Evolutionary conservation across 2,797 vertebrate genomes (phyloP).

Genomic region (Prunella strophiata): DNA sequence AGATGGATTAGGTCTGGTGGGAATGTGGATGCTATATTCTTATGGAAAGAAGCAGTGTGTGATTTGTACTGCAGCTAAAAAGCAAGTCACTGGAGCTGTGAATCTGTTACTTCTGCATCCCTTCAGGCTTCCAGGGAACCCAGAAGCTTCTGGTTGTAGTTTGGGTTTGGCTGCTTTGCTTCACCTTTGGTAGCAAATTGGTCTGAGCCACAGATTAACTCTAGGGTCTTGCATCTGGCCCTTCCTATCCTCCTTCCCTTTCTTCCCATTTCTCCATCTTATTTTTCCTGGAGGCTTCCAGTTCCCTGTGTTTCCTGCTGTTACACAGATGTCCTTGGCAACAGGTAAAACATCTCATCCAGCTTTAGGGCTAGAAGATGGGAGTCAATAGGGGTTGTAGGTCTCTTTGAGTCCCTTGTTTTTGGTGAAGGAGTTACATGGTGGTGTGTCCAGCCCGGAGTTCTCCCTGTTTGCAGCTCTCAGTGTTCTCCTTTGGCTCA

Average conservation of each 20-base stretch:
- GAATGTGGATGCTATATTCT: neutral
- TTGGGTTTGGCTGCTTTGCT: neutral
- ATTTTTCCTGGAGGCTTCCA: neutral
- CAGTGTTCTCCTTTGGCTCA: neutral
- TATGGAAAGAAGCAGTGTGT: rapidly evolving
- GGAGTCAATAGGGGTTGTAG: neutral
- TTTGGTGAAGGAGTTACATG: neutral
- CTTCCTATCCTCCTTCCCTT: neutral
- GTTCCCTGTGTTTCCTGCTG: neutral
- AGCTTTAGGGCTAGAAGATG: neutral
- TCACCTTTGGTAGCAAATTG: neutral
- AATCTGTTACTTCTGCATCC: neutral
- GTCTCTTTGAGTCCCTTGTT: neutral
- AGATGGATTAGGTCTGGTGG: neutral
- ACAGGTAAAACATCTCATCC: neutral
- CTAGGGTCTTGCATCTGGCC: neutral
- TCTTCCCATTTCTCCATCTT: neutral
- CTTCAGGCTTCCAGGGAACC: neutral
- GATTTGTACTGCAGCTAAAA: neutral
- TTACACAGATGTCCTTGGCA: neutral
- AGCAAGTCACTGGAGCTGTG: neutral
- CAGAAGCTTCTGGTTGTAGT: neutral
- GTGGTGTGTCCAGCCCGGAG: neutral
- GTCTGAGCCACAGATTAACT: neutral
- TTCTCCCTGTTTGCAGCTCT: neutral